Evolutionary conservation across 2,797 vertebrate species (phyloP).

Genomic region (Clamator glandarius): DNA sequence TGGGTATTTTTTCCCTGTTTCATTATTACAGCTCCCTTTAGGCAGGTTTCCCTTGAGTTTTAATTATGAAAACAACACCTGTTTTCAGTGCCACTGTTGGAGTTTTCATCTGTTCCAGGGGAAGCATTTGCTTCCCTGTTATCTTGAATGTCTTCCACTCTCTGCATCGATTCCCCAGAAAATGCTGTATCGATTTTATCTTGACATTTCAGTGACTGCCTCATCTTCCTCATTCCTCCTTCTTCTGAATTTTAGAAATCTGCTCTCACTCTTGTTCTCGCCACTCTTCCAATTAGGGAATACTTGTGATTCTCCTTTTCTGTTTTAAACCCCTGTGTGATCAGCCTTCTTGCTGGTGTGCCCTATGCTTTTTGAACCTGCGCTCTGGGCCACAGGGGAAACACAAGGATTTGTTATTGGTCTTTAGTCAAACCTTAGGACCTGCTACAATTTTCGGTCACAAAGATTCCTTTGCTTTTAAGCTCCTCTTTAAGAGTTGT

Average conservation of each 20-base stretch:
- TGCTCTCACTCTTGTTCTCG: constrained; percentile 42
- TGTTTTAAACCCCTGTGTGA: constrained; percentile 48
- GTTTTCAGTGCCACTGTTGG: constrained; percentile 67
- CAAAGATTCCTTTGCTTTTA: neutral
- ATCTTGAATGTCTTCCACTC: constrained; percentile 49
- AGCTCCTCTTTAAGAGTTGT: neutral
- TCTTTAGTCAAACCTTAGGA: constrained; percentile 11
- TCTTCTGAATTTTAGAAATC: constrained; percentile 63
- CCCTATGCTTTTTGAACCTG: constrained; percentile 2
- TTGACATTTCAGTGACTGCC: constrained; percentile 67
- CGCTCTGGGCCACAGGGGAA: neutral
- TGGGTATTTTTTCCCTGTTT: constrained; percentile 52
- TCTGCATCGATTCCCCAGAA: constrained; percentile 70
- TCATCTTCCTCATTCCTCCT: constrained; percentile 57
- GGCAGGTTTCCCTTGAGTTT: constrained; percentile 77
- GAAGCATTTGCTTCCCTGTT: constrained; percentile 56
- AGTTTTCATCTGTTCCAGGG: constrained; percentile 66
- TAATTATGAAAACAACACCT: constrained; percentile 81
- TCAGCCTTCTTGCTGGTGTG: constrained; percentile 13
- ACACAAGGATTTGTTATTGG: neutral
- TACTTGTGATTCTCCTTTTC: constrained; percentile 54
- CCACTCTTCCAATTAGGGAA: constrained; percentile 60
- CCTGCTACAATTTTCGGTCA: neutral
- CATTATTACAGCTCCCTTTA: constrained; percentile 74
- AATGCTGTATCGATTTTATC: constrained; percentile 70